Base-by-base conservation (phyloP, 2,797 vertebrate genomes). In the Ispidina lecontei region DNA sequence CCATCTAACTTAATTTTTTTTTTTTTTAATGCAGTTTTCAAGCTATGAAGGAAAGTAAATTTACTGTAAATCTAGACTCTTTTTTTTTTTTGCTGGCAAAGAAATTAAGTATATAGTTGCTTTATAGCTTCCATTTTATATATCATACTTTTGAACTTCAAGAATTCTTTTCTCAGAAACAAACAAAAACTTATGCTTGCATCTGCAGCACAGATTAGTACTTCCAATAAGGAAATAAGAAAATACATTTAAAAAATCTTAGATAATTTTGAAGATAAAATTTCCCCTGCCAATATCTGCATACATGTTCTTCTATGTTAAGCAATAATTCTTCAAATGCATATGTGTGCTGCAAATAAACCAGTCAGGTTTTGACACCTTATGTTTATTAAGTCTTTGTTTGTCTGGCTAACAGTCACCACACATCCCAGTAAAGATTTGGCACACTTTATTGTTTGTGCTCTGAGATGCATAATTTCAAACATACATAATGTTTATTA, bases 21-120 rank as follows among this genome's bases (percentile, higher is more conserved):
- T 97, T 94, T 96, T 76, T 89, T 90, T 98, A 97, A 97, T 96
- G 90, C 73, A 78, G 90, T 97, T 98, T 97, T 91, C 96, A 96
- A 92, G 91, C 90, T 68, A 92, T 67, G 88, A 95, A 94, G 82
- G 84, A 96, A 97, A 97, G 84, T 90, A 94, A 96, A 97, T 97
- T 96, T 97, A 91, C 92, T 96, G 47, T 89, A 95, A 96, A 96
- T 89, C 73, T 76, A 76, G 79, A 92, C 60, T 94, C 56, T 39
- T 74, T 91, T 95, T 91, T 87, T 39, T 74, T 91, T 95, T 91
- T 87, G 71, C 90, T 92, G 82, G 89, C 54, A 73, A 93, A 87
- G 82, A 97, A 96, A 94, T 95, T 89, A 73, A 43, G 75, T 91
- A 23, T 58, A 47, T 91, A 67, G 80, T 97, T 97, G 54, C 76